Evolutionary conservation across 2,888 invertebrate genomes (phyloP), one percentile per base, ranked within the genome.

Genomic region (Griposia aprilina): DNA sequence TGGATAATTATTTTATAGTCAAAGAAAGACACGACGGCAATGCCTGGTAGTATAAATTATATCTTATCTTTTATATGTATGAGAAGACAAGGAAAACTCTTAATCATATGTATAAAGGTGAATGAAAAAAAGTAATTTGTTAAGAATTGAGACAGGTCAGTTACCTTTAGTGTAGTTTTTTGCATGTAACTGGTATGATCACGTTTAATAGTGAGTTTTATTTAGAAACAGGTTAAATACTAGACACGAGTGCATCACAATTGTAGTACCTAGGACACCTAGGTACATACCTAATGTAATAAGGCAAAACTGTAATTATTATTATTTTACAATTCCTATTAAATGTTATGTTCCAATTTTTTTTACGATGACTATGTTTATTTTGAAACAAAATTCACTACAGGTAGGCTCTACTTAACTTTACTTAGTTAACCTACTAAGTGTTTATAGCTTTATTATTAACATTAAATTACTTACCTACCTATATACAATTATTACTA

Each of bases 101-200:
- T 13, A 15, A 48, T 55, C 13, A 48, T 30, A 48, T n/a, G 1
- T 13, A 66, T 67, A 30, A 36, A 65, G 23, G 65, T 15, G 5
- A 62, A 67, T 10, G 6, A 48, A 50, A 23, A 48, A 50, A 23
- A 50, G 11, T 52, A 45, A 52, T 30, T 57, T 45, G 17, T 55
- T 69, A 10, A 48, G 36, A 41, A 55, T 73, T 79, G 81, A 80
- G 52, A 59, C 69, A 80, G 80, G 80, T 80, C 81, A 80, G 80
- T 80, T 74, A 74, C 68, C 81, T 55, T 36, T n/a, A 41, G 0
- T 41, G 66, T 30, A 67, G 30, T 17, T 57, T 8, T 41, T 45
- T 62, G 15, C 15, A 55, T 66, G 48, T 57, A 57, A 48, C 55
- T 26, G 1, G 26, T 45, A 41, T 59, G 15, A 59, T 36, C 41